Conservation (phyloP, 1,140 invertebrate species). For the Copidosoma floridanum region DNA sequence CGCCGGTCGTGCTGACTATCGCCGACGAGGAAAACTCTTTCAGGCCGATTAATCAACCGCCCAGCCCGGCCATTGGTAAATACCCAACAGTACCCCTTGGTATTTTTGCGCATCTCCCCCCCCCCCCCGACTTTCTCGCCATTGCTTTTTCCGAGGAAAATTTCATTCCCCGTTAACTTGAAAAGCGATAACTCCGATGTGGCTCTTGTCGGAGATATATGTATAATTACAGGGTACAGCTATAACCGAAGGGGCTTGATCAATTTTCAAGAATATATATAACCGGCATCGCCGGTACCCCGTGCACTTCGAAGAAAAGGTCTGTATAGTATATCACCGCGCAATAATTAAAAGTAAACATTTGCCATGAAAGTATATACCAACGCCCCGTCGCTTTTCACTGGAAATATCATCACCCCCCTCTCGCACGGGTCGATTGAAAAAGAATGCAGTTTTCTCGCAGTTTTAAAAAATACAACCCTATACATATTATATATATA, state of each 20-base stretch:
- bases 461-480: too few species aligned
- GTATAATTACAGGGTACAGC: too few species aligned
- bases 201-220: neutral
- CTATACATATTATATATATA: too few species aligned
- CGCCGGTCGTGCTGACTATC: constrained; percentile 82
- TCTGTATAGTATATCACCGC: too few species aligned
- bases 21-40: constrained; percentile 69
- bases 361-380: neutral
- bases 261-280: constrained; percentile 6
- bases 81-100: constrained; percentile 6
- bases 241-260: neutral
- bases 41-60: constrained; percentile 48
- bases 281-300: neutral
- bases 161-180: neutral
- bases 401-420: too few species aligned
- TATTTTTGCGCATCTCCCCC: neutral
- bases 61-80: constrained; percentile 51
- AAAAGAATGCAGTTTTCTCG: too few species aligned
- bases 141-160: too few species aligned
- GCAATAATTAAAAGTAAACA: constrained; percentile 4
- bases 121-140: neutral
- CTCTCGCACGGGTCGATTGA: too few species aligned
- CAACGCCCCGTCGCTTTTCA: too few species aligned
- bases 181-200: neutral
- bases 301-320: neutral